A percentile compares a stretch with the other conserved stretches of the same genome.
Evolutionary conservation across 1,140 invertebrate genomes (phyloP).

Genomic region (Drosophila insularis): DNA sequence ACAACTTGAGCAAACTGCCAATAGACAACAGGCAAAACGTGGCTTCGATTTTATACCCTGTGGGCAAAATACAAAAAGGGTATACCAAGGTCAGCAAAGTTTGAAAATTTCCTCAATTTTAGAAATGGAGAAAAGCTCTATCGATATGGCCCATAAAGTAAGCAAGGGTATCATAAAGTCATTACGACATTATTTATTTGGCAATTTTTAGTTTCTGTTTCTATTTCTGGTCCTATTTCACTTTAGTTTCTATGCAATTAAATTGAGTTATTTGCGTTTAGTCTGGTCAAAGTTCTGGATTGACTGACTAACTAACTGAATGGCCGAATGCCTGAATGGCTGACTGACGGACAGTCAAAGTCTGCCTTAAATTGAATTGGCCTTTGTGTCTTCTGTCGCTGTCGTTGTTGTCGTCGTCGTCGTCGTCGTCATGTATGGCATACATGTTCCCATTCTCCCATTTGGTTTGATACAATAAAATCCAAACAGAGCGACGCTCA

Average conservation of each 20-base stretch:
- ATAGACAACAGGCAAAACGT: conserved; percentile 19
- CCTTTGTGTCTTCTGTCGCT: conserved; percentile 57
- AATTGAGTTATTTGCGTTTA: conserved; percentile 73
- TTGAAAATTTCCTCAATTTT: background rate
- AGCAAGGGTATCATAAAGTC: background rate
- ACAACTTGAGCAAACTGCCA: conserved; percentile 49
- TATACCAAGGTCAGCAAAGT: background rate
- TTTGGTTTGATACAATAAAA: conserved; percentile 66
- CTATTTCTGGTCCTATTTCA: conserved; percentile 17
- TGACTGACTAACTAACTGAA: background rate
- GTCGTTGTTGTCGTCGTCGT: conserved; percentile 49
- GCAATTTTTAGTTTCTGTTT: conserved; percentile 48
- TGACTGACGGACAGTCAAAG: conserved; percentile 20
- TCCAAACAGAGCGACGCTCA: conserved; percentile 72
- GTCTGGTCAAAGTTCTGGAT: conserved; percentile 57
- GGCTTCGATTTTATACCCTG: conserved; percentile 5
- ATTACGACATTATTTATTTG: background rate
- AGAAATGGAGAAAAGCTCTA: background rate
- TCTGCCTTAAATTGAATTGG: conserved; percentile 76
- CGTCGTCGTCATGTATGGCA: conserved; percentile 68
- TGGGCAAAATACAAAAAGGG: background rate
- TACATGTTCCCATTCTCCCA: conserved; percentile 50
- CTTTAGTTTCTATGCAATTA: conserved; percentile 65
- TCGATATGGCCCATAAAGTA: background rate
- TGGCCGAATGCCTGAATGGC: background rate